Evolutionary conservation across 2,113 vertebrate genomes (phyloP), one percentile per base, ranked within the genome.

Genomic region (Daphoenositta chrysoptera): DNA sequence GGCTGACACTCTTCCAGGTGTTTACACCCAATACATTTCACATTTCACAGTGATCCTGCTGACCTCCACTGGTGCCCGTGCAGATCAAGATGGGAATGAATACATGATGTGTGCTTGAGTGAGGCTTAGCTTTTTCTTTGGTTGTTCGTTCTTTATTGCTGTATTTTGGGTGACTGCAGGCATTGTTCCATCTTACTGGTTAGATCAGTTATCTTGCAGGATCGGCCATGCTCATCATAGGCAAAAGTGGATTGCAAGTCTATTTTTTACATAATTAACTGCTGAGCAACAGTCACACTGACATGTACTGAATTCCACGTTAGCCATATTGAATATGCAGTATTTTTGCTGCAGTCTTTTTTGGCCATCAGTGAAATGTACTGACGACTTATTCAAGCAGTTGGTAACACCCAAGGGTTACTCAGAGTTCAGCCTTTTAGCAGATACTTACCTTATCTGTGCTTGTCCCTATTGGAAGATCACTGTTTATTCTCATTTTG

Each of bases 381-480:
- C 56, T 58, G 86, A 54, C 39, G 93, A 90, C 78, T 77, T 50
- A 22, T 77, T 90, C 80, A 44, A 61, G 35, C 31, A 70, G 35
- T 90, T 77, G 64, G 87, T 90, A 90, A 77, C 64, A 77, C 71
- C 35, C 71, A 65, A 72, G 73, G 97, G 95, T 97, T 94, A 95
- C 81, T 84, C 54, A 81, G 87, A 97, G 97, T 97, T 97, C 96
- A 97, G 57, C 83, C 87, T 97, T 83, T 97, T 97, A 96, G 93
- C 95, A 96, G 95, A 95, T 94, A 97, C 95, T 97, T 95, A 95
- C 87, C 96, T 97, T 97, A 97, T 98, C 95, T 96, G 80, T 93
- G 47, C 86, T 92, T 94, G 92, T 96, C 94, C 83, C 75, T 78
- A 13, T 65, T 95, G 89, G 93, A 95, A 96, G 90, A 94, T 84